Conservation (phyloP, 2,888 invertebrate species). For the Brachylomia viminalis region DNA sequence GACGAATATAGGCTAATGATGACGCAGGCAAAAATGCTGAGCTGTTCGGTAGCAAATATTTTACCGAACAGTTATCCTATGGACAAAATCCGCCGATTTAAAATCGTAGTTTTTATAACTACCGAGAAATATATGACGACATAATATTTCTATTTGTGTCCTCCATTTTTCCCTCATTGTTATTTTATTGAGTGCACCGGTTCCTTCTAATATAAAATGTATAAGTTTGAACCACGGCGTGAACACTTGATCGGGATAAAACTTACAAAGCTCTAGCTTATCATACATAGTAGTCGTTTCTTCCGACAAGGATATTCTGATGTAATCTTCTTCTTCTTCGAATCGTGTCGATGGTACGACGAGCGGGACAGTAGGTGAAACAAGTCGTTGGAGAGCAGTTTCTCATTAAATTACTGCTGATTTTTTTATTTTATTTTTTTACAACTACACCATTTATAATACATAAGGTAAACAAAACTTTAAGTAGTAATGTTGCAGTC, state of each 20-base stretch:
- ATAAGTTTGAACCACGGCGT: slow-evolving; percentile 16
- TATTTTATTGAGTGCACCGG: slow-evolving; percentile 12
- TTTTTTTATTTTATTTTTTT: too few relatives aligned
- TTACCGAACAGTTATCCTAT: too few relatives aligned
- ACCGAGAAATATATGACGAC: not conserved
- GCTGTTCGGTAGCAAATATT: not conserved
- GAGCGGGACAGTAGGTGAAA: not conserved
- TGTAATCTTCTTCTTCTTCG: not conserved
- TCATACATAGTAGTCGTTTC: slow-evolving; percentile 28
- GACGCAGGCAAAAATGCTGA: too few relatives aligned
- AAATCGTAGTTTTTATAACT: not conserved
- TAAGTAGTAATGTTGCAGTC: too few relatives aligned
- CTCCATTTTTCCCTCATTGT: not conserved
- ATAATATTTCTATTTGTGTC: not conserved
- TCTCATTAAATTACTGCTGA: not conserved
- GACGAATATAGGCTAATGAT: too few relatives aligned
- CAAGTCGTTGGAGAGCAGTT: not conserved
- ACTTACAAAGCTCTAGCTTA: slow-evolving; percentile 14
- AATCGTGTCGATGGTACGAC: not conserved
- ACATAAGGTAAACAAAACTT: too few relatives aligned
- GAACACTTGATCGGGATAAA: slow-evolving; percentile 18
- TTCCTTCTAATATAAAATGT: slow-evolving; percentile 21
- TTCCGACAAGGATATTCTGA: slow-evolving; percentile 1
- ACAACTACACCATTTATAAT: too few relatives aligned
- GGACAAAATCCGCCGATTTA: not conserved